These are phyloP conservation scores for Puma concolor DNA, from an alignment of 2,113 vertebrate genomes.

Conservation along the genomic window DNA sequence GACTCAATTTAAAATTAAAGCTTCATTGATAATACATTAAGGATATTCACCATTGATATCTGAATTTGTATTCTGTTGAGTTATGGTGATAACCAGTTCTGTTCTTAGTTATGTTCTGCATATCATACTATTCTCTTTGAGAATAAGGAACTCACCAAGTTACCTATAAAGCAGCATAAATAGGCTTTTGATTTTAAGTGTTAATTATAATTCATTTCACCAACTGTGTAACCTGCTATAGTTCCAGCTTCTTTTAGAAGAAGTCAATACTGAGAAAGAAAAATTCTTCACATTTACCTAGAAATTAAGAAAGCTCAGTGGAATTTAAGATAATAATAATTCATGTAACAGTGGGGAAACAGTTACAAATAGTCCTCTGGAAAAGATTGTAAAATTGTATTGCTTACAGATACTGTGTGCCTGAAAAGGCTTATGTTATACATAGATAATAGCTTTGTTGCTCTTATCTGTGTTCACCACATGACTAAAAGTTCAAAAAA, in stretches of 20 bases:
- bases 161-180: slow-evolving; percentile 22
- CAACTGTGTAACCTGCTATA: neutral
- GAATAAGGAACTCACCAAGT: slow-evolving; percentile 14
- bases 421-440: neutral
- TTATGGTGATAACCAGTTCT: neutral
- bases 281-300: slow-evolving; percentile 14
- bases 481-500: neutral
- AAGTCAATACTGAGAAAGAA: neutral
- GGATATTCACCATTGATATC: slow-evolving; percentile 28
- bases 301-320: neutral
- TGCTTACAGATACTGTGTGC: slow-evolving; percentile 42
- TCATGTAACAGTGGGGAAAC: neutral
- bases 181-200: slow-evolving; percentile 30
- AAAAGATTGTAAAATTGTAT: slow-evolving; percentile 29
- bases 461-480: neutral
- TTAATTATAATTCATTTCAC: slow-evolving; percentile 25
- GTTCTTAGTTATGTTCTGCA: neutral
- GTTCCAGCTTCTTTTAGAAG: slow-evolving; percentile 1
- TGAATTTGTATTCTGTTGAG: neutral
- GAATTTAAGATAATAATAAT: slow-evolving; percentile 22
- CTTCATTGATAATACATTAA: slow-evolving; percentile 8
- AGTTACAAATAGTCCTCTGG: neutral
- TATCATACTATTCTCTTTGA: slow-evolving; percentile 40
- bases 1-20: slow-evolving; percentile 44
- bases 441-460: neutral